Percentiles rank a stretch among this genome's conserved stretches.
phyloP scores from a whole-genome alignment of 1,140 invertebrate species.

The Acromyrmex heyeri region DNA sequence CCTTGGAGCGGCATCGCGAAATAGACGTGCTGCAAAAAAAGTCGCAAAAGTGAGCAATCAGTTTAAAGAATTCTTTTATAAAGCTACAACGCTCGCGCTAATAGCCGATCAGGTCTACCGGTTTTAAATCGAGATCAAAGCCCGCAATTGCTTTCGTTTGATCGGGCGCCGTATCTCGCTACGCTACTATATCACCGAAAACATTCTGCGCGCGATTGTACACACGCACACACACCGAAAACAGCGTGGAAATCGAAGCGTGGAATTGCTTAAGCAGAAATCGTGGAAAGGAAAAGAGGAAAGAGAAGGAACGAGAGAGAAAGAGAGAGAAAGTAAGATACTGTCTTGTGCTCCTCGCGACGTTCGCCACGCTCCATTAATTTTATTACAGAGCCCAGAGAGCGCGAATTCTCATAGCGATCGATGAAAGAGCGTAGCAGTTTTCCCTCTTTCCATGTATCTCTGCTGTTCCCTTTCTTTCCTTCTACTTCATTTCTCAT shows the following conservation, averaged over 20 bases:
- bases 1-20: not conserved
- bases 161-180: not conserved
- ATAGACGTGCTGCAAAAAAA: not conserved
- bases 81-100: constrained; percentile 7
- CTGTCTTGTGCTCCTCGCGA: constrained; percentile 65
- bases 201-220: not conserved
- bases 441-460: constrained; percentile 18
- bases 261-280: constrained; percentile 74
- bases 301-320: not conserved
- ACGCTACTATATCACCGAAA: constrained; percentile 4
- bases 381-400: constrained; percentile 78
- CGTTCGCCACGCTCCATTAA: constrained; percentile 78
- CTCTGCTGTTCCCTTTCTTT: not conserved
- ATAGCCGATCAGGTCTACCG: not conserved
- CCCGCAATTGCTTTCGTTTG: constrained; percentile 28
- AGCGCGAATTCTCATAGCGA: constrained; percentile 67
- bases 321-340: constrained; percentile 49
- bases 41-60: constrained; percentile 8
- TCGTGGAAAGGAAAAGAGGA: constrained; percentile 67
- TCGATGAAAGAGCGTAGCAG: constrained; percentile 49
- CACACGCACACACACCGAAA: not conserved
- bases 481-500: not conserved
- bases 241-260: constrained; percentile 74
- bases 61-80: constrained; percentile 10
- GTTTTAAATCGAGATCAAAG: constrained; percentile 42